phyloP scores from a whole-genome alignment of 2,113 vertebrate genomes.

The Takifugu bimaculatus region DNA sequence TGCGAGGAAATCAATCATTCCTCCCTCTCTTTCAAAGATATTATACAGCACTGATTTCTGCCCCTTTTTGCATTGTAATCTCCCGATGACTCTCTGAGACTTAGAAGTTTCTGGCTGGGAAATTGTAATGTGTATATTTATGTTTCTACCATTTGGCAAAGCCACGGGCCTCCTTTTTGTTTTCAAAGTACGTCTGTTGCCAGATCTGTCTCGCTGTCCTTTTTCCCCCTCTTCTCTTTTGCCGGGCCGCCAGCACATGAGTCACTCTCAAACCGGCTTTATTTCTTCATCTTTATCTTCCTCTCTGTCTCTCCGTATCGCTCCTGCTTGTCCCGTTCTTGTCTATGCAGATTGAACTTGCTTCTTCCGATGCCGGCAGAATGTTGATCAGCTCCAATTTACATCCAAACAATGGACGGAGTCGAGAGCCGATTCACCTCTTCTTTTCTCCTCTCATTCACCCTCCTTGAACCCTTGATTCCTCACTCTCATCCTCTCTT shows the following conservation, averaged over 20 bases:
- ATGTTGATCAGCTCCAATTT: constrained; percentile 78
- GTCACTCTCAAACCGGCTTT: constrained; percentile 31
- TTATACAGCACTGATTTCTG: not conserved
- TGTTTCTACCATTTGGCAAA: constrained; percentile 9
- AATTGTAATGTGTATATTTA: not conserved
- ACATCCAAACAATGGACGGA: constrained; percentile 75
- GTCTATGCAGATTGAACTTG: constrained; percentile 58
- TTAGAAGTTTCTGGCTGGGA: constrained; percentile 3
- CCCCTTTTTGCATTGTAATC: not conserved
- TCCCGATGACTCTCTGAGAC: not conserved
- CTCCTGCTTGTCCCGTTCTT: constrained; percentile 21
- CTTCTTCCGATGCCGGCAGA: constrained; percentile 66
- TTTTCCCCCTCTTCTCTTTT: too few relatives aligned
- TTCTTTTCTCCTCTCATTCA: constrained; percentile 42
- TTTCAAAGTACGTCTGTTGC: constrained; percentile 40
- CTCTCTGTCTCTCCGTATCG: constrained; percentile 11
- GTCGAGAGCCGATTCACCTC: constrained; percentile 68
- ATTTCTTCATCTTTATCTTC: too few relatives aligned
- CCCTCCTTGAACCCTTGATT: constrained; percentile 50
- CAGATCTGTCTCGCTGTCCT: not conserved
- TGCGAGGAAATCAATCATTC: constrained; percentile 1
- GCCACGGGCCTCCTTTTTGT: constrained; percentile 16
- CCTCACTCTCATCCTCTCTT: constrained; percentile 50
- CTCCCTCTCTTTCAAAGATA: not conserved
- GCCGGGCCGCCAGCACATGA: constrained; percentile 15